Evolutionary conservation across 2,888 invertebrate species (phyloP).

Genomic region (Platycnemis pennipes): DNA sequence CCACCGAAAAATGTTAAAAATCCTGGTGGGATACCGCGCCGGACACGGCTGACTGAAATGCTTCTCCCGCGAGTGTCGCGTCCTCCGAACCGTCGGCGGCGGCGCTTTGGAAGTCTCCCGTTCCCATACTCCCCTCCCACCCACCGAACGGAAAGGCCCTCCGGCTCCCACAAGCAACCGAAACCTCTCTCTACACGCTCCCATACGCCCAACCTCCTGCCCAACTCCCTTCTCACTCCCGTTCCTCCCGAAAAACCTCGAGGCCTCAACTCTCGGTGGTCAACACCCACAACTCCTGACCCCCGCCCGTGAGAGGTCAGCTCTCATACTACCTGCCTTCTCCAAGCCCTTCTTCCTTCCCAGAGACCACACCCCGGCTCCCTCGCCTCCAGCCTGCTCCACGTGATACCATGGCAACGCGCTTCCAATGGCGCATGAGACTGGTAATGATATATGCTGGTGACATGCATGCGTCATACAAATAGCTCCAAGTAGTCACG

Average conservation of each 20-base stretch:
- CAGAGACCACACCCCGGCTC: not conserved
- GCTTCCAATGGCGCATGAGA: too few relatives aligned
- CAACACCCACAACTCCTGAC: conserved; percentile 56
- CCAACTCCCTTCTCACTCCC: not conserved
- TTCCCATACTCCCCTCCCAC: not conserved
- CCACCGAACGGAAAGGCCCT: not conserved
- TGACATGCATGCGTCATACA: too few relatives aligned
- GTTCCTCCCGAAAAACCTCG: not conserved
- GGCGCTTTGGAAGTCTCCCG: not conserved
- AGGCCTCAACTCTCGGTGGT: conserved; percentile 34
- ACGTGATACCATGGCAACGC: too few relatives aligned
- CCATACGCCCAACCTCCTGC: not conserved
- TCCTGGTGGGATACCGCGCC: not conserved
- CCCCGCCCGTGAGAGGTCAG: not conserved
- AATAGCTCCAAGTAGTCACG: too few relatives aligned
- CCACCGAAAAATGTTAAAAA: not conserved
- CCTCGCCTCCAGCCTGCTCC: too few relatives aligned
- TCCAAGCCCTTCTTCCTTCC: not conserved
- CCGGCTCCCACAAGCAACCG: not conserved
- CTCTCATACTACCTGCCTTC: not conserved
- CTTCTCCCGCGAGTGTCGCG: not conserved
- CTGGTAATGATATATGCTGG: too few relatives aligned
- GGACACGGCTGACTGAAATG: not conserved
- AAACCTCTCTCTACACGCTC: not conserved
- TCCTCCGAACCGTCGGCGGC: not conserved